Conservation (phyloP, 2,888 invertebrate species). For the Siphlonurus alternatus region DNA sequence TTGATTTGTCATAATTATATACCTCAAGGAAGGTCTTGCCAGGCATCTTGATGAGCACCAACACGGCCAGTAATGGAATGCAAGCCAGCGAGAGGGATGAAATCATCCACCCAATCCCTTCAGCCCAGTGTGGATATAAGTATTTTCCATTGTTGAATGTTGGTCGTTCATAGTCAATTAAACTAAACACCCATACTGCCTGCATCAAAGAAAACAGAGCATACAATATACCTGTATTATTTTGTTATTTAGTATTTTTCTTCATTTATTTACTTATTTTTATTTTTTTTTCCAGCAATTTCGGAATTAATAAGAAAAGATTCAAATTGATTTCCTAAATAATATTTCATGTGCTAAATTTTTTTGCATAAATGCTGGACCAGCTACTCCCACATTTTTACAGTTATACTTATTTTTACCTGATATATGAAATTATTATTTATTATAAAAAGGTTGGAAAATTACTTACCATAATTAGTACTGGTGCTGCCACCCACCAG, state of each 20-base stretch:
- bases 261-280: conserved; percentile 4
- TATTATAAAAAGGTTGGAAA: no score
- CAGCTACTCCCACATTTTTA: no score
- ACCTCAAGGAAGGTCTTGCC: conserved; percentile 60
- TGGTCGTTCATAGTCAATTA: conserved; percentile 75
- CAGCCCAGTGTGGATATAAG: conserved; percentile 69
- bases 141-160: conserved; percentile 66
- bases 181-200: conserved; percentile 74
- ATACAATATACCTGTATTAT: conserved; percentile 7
- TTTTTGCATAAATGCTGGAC: no score
- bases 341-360: no score
- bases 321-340: neutral
- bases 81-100: conserved; percentile 67
- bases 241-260: neutral
- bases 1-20: no score
- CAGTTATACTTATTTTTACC: no score
- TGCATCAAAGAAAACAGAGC: conserved; percentile 24
- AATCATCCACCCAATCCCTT: conserved; percentile 72
- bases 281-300: no score
- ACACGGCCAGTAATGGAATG: conserved; percentile 66
- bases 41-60: conserved; percentile 48
- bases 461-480: conserved; percentile 47
- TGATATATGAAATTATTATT: no score
- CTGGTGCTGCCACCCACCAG: conserved; percentile 67
- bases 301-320: no score